Base-by-base conservation (phyloP, 53 echinoderm and acorn worm genomes). In the Temnopleurus reevesii region DNA sequence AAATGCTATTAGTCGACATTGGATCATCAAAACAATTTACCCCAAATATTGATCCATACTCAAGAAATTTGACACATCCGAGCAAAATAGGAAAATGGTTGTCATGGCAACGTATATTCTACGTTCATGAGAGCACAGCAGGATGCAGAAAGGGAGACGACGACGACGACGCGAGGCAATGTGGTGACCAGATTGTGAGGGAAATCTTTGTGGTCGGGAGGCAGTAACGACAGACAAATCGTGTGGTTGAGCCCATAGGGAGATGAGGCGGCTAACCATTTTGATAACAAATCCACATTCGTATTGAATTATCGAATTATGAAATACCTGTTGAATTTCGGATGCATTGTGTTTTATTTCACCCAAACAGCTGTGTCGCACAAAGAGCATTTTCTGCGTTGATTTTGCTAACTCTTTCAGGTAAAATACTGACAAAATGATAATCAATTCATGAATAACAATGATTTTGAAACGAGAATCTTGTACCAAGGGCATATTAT, bases 221-320 rank as follows among this genome's bases (percentile, higher is more conserved):
- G 35, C 12, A 63, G 63, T 41, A 71, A 71, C 71, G 71, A 71
- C 71, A 71, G 23, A 71, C 71, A 71, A 71, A 41, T 71, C 26
- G 71, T 71, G 71, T 5, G 71, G 71, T 71, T 71, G n/a, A 71
- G 71, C 38, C 71, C 71, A 41, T 41, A 71, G 38, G 71, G 71
- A n/a, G 71, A n/a, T 41, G 71, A 71, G 7, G 2, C 35, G n/a
- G 21, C 36, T 17, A 36, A 17, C 56, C 25, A n/a, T n/a, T n/a
- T n/a, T n/a, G n/a, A 33, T 65, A 65, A 34, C 35, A 19, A 36
- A 18, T 38, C n/a, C 38, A 71, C 43, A 41, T 71, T 71, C 41
- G 71, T 38, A 8, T 19, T 41, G 41, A 71, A 71, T 71, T 71
- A 34, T 71, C n/a, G n/a, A n/a, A n/a, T n/a, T n/a, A n/a, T n/a